Evolutionary conservation across 1,140 invertebrate species (phyloP).

Genomic region (Platorchestia sp.): DNA sequence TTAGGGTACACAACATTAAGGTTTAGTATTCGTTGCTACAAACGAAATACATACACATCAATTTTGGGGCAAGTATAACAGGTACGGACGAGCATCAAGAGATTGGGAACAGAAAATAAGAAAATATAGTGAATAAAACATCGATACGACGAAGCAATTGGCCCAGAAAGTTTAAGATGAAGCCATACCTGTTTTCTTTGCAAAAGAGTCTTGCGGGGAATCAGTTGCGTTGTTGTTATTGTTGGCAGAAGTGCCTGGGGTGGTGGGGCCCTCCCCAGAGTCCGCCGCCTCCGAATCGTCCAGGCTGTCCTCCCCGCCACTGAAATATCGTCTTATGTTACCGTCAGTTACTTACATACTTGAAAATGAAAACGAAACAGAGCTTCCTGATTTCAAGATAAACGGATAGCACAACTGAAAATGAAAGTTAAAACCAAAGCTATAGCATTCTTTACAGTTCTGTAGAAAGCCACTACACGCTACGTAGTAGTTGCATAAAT

Average conservation of each 20-base stretch:
- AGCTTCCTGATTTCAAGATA: not conserved
- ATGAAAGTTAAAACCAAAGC: no score
- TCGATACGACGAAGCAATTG: not conserved
- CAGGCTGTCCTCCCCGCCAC: conserved; percentile 34
- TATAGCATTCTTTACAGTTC: no score
- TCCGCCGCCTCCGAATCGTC: conserved; percentile 30
- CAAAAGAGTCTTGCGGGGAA: not conserved
- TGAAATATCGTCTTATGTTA: not conserved
- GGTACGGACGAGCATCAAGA: not conserved
- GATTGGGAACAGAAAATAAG: not conserved
- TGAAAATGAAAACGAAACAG: not conserved
- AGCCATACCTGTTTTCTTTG: conserved; percentile 37
- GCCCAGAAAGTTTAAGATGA: not conserved
- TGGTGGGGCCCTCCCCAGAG: not conserved
- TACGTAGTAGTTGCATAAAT: no score
- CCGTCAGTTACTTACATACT: not conserved
- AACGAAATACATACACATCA: conserved; percentile 1
- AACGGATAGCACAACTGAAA: no score
- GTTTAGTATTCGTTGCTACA: not conserved
- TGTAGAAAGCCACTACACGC: no score
- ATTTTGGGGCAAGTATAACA: not conserved
- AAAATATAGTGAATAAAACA: not conserved
- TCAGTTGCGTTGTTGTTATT: conserved; percentile 28
- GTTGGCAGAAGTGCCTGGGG: conserved; percentile 10
- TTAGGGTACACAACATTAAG: not conserved